These are phyloP conservation scores for Hypena proboscidalis DNA, from an alignment of 2,888 invertebrate species.

Conservation along the genomic window DNA sequence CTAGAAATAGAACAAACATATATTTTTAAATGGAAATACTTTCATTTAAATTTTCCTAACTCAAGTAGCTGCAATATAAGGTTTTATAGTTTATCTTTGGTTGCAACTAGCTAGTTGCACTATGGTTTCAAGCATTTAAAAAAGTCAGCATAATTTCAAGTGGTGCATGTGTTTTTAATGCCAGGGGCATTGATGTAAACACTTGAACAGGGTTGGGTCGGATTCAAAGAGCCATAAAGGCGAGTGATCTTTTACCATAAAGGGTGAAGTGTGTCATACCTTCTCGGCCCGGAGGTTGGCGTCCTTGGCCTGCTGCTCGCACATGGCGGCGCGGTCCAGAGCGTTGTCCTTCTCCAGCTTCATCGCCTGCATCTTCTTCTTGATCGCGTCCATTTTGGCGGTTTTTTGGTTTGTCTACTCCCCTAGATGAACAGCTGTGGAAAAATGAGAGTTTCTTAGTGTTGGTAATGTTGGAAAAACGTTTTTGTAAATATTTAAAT, in stretches of 20 bases:
- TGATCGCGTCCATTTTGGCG: constrained; percentile 99
- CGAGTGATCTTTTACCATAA: constrained; percentile 40
- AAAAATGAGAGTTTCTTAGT: constrained; percentile 10
- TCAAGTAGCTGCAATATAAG: too few species aligned
- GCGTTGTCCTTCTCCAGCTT: constrained; percentile 99
- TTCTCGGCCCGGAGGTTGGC: constrained; percentile 95
- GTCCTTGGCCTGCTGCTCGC: constrained; percentile 98
- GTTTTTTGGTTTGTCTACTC: constrained; percentile 77
- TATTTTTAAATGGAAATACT: too few species aligned
- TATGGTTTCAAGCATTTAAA: too few species aligned
- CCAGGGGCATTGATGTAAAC: constrained; percentile 11
- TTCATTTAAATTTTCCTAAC: too few species aligned
- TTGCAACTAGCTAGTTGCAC: too few species aligned
- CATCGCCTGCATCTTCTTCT: constrained; percentile 99
- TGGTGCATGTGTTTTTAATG: not conserved
- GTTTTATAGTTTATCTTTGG: too few species aligned
- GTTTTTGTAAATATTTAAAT: too few species aligned
- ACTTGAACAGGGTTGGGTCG: constrained; percentile 9
- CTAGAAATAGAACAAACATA: not conserved
- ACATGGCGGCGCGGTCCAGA: constrained; percentile 97
- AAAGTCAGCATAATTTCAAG: too few species aligned
- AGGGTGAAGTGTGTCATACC: constrained; percentile 71
- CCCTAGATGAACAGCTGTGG: constrained; percentile 71
- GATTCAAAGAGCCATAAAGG: constrained; percentile 19
- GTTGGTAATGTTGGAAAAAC: too few species aligned